phyloP scores from a whole-genome alignment of 2,113 vertebrate genomes.

The Poeciliopsis prolifica region DNA sequence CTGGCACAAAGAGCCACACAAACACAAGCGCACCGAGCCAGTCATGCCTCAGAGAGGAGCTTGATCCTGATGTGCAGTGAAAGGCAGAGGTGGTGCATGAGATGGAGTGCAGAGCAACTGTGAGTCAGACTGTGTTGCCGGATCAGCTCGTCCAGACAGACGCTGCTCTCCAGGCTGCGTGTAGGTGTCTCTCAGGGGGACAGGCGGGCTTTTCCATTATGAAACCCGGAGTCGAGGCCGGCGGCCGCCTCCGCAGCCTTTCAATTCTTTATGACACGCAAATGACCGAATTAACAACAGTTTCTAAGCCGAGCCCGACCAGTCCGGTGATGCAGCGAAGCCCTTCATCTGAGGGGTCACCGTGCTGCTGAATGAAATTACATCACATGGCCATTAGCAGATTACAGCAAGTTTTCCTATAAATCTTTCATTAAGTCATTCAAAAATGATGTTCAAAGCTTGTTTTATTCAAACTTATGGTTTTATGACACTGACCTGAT shows the following conservation, averaged over 20 bases:
- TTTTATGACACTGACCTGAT: not conserved
- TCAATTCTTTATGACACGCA: conserved; percentile 59
- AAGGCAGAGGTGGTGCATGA: conserved; percentile 67
- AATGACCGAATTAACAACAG: not conserved
- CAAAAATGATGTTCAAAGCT: conserved; percentile 4
- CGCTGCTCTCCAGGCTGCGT: conserved; percentile 50
- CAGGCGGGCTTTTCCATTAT: conserved; percentile 44
- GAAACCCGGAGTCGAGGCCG: conserved; percentile 45
- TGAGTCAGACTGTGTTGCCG: conserved; percentile 59
- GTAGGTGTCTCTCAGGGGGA: conserved; percentile 67
- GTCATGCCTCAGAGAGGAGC: conserved; percentile 34
- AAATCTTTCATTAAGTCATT: conserved; percentile 10
- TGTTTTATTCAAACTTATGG: conserved; percentile 1
- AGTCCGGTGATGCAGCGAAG: conserved; percentile 12
- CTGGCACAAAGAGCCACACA: conserved; percentile 33
- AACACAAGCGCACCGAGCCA: conserved; percentile 1
- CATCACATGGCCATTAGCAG: conserved; percentile 46
- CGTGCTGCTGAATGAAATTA: conserved; percentile 7
- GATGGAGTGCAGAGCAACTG: conserved; percentile 50
- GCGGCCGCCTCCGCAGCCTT: conserved; percentile 26
- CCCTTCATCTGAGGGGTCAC: conserved; percentile 30
- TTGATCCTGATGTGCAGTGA: conserved; percentile 68
- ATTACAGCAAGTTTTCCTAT: conserved; percentile 28
- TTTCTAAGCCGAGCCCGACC: conserved; percentile 5
- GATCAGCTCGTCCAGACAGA: conserved; percentile 62